A percentile compares a stretch with the other conserved stretches of the same genome.
Conservation (phyloP, 2,797 vertebrate genomes). For the Oreochromis grahami region DNA sequence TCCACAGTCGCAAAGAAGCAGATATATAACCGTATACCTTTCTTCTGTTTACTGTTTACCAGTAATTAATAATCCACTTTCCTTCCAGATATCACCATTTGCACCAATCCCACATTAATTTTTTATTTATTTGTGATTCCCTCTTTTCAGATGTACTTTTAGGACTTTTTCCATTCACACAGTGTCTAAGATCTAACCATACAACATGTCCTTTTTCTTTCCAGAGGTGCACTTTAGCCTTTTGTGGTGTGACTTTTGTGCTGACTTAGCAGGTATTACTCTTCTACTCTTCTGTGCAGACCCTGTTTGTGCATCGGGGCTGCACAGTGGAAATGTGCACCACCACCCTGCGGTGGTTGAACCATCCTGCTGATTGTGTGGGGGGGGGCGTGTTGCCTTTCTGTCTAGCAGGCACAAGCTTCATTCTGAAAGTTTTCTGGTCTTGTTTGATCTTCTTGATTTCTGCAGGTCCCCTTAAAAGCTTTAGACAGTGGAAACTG, state of each 20-base stretch:
- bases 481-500: background rate
- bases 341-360: background rate
- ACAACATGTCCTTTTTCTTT: background rate
- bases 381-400: background rate
- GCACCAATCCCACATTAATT: background rate
- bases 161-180: background rate
- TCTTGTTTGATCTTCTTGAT: background rate
- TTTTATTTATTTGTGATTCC: background rate
- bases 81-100: background rate
- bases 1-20: background rate
- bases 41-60: background rate
- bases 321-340: background rate
- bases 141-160: background rate
- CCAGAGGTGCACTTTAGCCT: background rate
- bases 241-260: background rate
- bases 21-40: background rate
- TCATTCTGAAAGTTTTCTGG: background rate
- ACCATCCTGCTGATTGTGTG: background rate
- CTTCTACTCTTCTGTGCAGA: background rate
- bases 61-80: background rate
- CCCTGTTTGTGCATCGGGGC: background rate
- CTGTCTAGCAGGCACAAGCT: background rate
- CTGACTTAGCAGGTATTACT: background rate
- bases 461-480: background rate
- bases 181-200: background rate